Percentiles rank a stretch among this genome's conserved stretches.
Conservation (phyloP, 2,888 invertebrate genomes). For the Stegana nigrithorax region DNA sequence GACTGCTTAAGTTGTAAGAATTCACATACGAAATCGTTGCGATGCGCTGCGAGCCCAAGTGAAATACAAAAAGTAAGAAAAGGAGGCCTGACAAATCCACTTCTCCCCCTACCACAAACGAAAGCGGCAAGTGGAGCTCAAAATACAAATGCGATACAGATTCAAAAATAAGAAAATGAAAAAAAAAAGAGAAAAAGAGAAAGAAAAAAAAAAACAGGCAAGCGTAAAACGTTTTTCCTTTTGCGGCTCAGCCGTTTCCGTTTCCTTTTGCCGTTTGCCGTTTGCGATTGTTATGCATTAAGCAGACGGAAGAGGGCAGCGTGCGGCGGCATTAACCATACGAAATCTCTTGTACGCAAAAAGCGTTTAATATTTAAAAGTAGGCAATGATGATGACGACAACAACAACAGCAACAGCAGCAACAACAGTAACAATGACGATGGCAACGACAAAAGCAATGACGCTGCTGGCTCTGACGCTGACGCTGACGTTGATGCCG, state of each 20-base stretch:
- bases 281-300: background rate
- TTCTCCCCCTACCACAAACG: no score
- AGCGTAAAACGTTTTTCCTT: background rate
- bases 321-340: background rate
- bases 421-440: background rate
- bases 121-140: no score
- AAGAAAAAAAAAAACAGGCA: background rate
- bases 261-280: slow-evolving; percentile 1
- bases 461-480: no score
- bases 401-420: background rate
- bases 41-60: no score
- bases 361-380: slow-evolving; percentile 47
- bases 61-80: no score
- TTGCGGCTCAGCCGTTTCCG: background rate
- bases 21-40: no score
- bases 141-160: background rate
- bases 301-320: background rate
- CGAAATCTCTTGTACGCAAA: slow-evolving; percentile 26
- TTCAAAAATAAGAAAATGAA: background rate
- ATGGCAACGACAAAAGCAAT: background rate
- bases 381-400: slow-evolving; percentile 15
- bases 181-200: background rate
- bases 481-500: no score
- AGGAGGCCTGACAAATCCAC: background rate
- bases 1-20: no score